phyloP scores from a whole-genome alignment of 2,797 vertebrate genomes.

The Pangasius krempfi region DNA sequence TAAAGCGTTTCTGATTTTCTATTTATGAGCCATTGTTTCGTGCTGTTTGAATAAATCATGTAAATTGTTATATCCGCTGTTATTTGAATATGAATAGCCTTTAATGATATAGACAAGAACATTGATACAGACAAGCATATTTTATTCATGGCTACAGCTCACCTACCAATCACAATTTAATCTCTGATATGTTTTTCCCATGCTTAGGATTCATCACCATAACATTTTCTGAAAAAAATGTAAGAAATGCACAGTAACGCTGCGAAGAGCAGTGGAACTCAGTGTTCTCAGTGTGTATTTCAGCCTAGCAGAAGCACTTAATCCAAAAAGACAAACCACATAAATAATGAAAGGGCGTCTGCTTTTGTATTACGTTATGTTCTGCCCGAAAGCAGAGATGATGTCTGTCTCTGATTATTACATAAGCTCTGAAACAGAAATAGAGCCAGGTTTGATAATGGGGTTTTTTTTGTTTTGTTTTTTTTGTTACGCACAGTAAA shows the following conservation, averaged over 20 bases:
- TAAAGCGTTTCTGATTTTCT: background rate
- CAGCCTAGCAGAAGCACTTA: conserved; percentile 27
- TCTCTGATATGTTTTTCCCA: background rate
- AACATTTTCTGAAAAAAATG: conserved; percentile 2
- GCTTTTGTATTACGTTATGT: conserved; percentile 31
- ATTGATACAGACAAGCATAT: conserved; percentile 17
- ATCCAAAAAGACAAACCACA: conserved; percentile 36
- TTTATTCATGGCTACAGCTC: conserved; percentile 12
- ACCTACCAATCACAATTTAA: background rate
- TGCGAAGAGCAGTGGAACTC: conserved; percentile 11
- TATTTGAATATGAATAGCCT: conserved; percentile 37
- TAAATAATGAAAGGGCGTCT: conserved; percentile 39
- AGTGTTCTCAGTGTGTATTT: background rate
- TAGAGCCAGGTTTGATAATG: conserved; percentile 9
- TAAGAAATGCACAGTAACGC: conserved; percentile 26
- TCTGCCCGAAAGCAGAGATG: conserved; percentile 14
- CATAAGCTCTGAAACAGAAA: conserved; percentile 33
- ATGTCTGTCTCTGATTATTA: conserved; percentile 34
- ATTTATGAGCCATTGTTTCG: conserved; percentile 38
- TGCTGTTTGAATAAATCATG: conserved; percentile 33
- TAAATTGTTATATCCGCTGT: conserved; percentile 10
- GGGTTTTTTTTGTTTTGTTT: background rate
- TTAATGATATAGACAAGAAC: conserved; percentile 41
- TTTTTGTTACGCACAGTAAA: conserved; percentile 7
- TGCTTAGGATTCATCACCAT: conserved; percentile 32